Base-by-base conservation (phyloP, 2,888 invertebrate genomes). In the Rotaria macrura region DNA sequence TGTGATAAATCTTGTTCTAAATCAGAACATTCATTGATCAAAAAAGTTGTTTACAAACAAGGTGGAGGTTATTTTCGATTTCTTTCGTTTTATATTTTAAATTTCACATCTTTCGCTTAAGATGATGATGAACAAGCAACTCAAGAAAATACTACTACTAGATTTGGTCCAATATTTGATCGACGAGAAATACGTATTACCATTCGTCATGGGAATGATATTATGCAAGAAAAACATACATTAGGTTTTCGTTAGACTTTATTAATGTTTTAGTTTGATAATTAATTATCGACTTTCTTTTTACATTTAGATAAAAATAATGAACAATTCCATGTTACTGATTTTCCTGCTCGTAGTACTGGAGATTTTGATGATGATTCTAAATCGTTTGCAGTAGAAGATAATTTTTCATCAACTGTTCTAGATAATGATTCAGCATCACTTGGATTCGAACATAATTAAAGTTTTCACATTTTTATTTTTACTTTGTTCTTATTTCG, bases 31-130 rank as follows among this genome's bases (percentile, higher is more conserved):
- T 40, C 74, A 10, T 25, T 79, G 12, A 25, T 79, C 4, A 79
- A 43, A 43, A 79, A 79, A 23, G 14, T 79, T 79, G 38, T 79
- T n/a, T 79, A 79, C 25, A 79, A 23, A 79, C 74, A 79, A 79
- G 34, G 29, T 12, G 40, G 43, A 79, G 74, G 74, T 79, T 23
- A 23, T 79, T 79, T 23, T 25, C 17, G 0, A 17, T 40, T 6
- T 5, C 10, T 38, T 40, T 40, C 5, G 12, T 74, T 40, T 4
- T 0, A 40, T 17, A 38, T 40, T 10, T 14, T n/a, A 1, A 10
- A 20, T 38, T 74, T 6, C 38, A 38, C 2, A 43, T 43, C 23
- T 43, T 38, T 43, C 5, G 5, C 17, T 12, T 65, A 34, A 65
- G 34, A 65, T 12, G 65, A 65, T 29, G 10, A 34, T 17, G 34